Base-by-base conservation (phyloP, 2,797 vertebrate species). In the Loriculus beryllinus region DNA sequence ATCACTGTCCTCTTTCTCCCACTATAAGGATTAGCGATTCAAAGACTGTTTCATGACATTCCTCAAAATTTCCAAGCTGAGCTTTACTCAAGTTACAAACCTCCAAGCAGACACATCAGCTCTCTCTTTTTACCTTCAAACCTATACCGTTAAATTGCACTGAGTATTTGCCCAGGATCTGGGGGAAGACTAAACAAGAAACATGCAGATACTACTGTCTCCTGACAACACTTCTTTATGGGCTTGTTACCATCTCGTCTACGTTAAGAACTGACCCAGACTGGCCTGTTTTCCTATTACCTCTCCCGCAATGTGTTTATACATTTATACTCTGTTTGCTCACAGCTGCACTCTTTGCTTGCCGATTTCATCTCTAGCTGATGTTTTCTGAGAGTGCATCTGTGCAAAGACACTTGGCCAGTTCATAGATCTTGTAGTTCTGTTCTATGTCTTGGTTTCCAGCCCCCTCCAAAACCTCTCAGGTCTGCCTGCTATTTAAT, bases 201-300 rank as follows among this genome's bases (percentile, higher is more conserved):
- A 70, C 9, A 4, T 7, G 23, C 12, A 75, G n/a, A 82, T 39
- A 31, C 20, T 60, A 49, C 7, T 4, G 14, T 21, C 40, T 72
- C 37, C 39, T 69, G 37, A 12, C 60, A 77, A 0, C 3, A 15
- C 14, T 69, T 57, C 64, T 49, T 72, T 21, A 5, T 0, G 2
- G 33, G 19, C 2, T 90, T 72, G 42, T 69, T 39, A 62, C 14
- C 31, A 43, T 19, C 31, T 68, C 16, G 7, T 31, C 67, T 51
- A 1, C 25, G 3, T 19, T 42, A 15, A 15, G 9, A 67, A 42
- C n/a, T 37, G n/a, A 40, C 31, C 74, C 47, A 62, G 40, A n/a
- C 15, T 37, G 62, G 28, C 23, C 26, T 2, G 1, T 25, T 74
- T 57, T 68, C 10, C 39, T 64, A 33, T 37, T 45, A 28, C 14